Evolutionary conservation across 2,797 vertebrate genomes (phyloP).

Genomic region (Heliangelus exortis): DNA sequence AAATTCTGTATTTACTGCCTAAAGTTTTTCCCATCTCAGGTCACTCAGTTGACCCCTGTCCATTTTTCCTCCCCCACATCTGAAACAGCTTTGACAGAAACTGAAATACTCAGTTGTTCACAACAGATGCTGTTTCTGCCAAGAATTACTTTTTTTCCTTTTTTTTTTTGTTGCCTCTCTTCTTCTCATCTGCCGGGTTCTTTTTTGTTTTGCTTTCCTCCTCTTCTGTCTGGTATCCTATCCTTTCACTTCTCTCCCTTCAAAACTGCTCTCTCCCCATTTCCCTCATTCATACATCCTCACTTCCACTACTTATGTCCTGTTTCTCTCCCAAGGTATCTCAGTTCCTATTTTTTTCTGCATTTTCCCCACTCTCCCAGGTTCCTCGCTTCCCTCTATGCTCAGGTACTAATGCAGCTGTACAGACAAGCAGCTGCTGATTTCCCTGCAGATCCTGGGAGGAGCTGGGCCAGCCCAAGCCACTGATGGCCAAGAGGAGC

Average conservation of each 20-base stretch:
- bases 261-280: neutral
- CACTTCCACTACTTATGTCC: fast-evolving
- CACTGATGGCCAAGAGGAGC: neutral
- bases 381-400: neutral
- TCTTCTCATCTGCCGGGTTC: neutral
- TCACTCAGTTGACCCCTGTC: neutral
- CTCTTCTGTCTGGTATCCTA: neutral
- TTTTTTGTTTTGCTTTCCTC: neutral
- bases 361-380: neutral
- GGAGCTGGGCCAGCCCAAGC: neutral
- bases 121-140: neutral
- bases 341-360: neutral
- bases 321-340: neutral
- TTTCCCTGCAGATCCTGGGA: neutral
- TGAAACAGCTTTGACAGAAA: constrained; percentile 3
- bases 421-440: neutral
- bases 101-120: neutral
- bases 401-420: neutral
- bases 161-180: neutral
- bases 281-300: neutral
- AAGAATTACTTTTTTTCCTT: neutral
- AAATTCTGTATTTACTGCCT: neutral
- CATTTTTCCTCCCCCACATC: neutral
- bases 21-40: neutral
- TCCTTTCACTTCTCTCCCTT: neutral